Base-by-base conservation (phyloP, 92 coral and sea anemone species). In the Desmophyllum pertusum region DNA sequence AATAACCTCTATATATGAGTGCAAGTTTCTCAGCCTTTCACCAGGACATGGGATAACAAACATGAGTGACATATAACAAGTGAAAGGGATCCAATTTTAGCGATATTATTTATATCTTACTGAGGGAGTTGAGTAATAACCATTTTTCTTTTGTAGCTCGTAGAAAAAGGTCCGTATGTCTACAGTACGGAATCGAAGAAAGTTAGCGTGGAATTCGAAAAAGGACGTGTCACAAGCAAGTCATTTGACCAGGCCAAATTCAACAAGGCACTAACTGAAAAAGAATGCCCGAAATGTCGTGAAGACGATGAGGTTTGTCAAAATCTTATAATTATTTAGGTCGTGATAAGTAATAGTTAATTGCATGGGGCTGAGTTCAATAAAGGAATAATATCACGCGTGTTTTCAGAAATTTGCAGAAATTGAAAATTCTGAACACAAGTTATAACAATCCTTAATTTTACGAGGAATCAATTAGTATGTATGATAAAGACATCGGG, bases 101-200 rank as follows among this genome's bases (percentile, higher is more conserved):
- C 42, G 17, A 5, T 25, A 43, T 75, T 13, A 23, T 19, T 14
- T 27, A n/a, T 25, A 1, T 29, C 8, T 30, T 61, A 62, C n/a
- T 62, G 62, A 36, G 0, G 23, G 4, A 30, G 46, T 43, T 19
- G 39, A 27, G 23, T 29, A 5, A 41, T 31, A 17, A 13, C 38
- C 23, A 9, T 1, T 30, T 42, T 65, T 5, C 35, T 51, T 27
- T 50, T 43, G 73, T 76, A 90, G 98, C 74, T 96, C 18, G 79
- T 81, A 66, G 93, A 96, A 82, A 86, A 68, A 46, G 98, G 98
- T 6, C 98, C 98, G 10, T 96, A 96, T 75, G 87, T 96, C 13
- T 96, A 96, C 93, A 90, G 77, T 43, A 81, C 84, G 39, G 76
- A 76, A 30, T 51, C 81, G 9, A 81, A 85, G 73, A 89, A 94